Base-by-base conservation (phyloP, 2,888 invertebrate genomes). In the Disparrhopalites patrizii region DNA sequence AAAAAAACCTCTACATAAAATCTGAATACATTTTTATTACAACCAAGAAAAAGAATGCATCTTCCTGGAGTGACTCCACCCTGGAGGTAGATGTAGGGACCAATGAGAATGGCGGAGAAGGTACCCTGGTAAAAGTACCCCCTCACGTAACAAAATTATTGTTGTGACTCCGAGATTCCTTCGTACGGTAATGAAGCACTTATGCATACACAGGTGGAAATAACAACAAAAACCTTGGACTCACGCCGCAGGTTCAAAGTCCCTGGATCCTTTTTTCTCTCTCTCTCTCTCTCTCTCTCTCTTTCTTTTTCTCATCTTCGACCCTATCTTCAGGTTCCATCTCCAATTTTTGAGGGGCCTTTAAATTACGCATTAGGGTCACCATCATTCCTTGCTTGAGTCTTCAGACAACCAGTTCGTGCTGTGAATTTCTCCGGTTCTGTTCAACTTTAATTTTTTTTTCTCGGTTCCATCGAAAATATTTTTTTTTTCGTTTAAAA, bases 141-240 rank as follows among this genome's bases (percentile, higher is more conserved):
- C 10, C 10, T 51, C 50, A 10, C 2, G 50, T 18, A n/a, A 15
- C 7, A 27, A 52, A 52, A 52, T n/a, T 28, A 31, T 52, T n/a
- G n/a, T n/a, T n/a, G n/a, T n/a, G n/a, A n/a, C n/a, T n/a, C n/a
- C n/a, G n/a, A n/a, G n/a, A n/a, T n/a, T n/a, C n/a, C n/a, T n/a
- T n/a, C n/a, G n/a, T n/a, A n/a, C n/a, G n/a, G n/a, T n/a, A n/a
- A n/a, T n/a, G n/a, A n/a, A n/a, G n/a, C n/a, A n/a, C n/a, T n/a
- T n/a, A n/a, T n/a, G n/a, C n/a, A n/a, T n/a, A n/a, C 43, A n/a
- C 18, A 67, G 66, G 60, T 55, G 67, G 60, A 69, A 68, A 67
- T 54, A 25, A 4, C 2, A 70, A 71, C 71, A 72, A 73, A 70
- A 72, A 72, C 71, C 72, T 60, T 64, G 66, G 51, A 68, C 70